phyloP scores from a whole-genome alignment of 2,113 vertebrate species.

The Heterotis niloticus region DNA sequence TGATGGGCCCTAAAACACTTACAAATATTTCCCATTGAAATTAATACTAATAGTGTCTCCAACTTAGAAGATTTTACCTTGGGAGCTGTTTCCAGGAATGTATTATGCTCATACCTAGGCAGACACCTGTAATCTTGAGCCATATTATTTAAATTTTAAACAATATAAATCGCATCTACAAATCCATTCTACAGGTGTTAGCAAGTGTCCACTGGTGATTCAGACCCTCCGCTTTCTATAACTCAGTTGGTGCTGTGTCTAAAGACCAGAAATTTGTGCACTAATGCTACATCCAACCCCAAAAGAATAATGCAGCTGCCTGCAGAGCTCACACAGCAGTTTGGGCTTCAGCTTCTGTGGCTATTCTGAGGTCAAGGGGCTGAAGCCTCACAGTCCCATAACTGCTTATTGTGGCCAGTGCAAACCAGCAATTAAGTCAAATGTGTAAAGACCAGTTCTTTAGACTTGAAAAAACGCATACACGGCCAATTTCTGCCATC shows the following conservation, averaged over 20 bases:
- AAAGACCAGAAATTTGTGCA: not conserved
- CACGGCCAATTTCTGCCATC: no score
- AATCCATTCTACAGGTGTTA: not conserved
- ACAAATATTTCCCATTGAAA: no score
- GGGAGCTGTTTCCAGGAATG: no score
- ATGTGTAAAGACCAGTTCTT: no score
- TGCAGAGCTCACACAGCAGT: not conserved
- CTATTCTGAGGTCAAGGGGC: not conserved
- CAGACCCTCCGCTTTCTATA: not conserved
- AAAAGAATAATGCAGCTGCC: not conserved
- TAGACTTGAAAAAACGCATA: no score
- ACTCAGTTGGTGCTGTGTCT: not conserved
- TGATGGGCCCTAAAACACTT: no score
- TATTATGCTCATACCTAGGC: no score
- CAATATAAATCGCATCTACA: not conserved
- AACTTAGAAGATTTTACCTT: no score
- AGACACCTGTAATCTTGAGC: no score
- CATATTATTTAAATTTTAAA: no score
- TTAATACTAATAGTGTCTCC: no score
- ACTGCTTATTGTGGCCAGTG: not conserved
- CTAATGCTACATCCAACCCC: not conserved
- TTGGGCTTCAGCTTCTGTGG: not conserved
- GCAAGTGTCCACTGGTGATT: not conserved
- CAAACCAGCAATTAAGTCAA: no score
- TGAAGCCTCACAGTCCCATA: conserved; percentile 9